A percentile compares a stretch with the other conserved stretches of the same genome.
Evolutionary conservation across 2,888 invertebrate genomes (phyloP).

Genomic region (Caenorhabditis uteleia): DNA sequence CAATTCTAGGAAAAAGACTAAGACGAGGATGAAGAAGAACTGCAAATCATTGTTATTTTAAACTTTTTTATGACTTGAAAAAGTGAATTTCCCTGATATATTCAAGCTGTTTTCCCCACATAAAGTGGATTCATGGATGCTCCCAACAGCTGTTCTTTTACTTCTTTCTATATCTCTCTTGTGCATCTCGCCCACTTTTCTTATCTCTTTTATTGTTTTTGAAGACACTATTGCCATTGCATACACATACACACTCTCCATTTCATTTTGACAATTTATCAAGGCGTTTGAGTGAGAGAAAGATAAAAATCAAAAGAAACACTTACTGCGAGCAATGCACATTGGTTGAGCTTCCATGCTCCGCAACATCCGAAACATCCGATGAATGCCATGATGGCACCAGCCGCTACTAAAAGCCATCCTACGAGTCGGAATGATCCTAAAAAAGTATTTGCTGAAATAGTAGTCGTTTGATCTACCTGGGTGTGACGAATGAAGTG

Average conservation of each 20-base stretch:
- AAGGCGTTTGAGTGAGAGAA: not conserved
- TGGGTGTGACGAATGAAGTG: conserved; percentile 71
- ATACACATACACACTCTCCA: conserved; percentile 2
- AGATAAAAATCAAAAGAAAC: conserved; percentile 4
- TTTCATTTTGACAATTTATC: not conserved
- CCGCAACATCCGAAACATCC: conserved; percentile 86
- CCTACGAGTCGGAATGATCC: conserved; percentile 74
- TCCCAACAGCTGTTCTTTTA: not conserved
- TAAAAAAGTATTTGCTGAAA: no score
- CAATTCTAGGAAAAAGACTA: conserved; percentile 82
- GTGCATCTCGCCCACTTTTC: not conserved
- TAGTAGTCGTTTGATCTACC: no score
- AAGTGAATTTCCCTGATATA: not conserved
- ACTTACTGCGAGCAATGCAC: conserved; percentile 80
- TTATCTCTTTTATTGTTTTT: not conserved
- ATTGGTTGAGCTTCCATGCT: conserved; percentile 81
- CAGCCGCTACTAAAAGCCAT: conserved; percentile 79
- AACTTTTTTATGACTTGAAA: not conserved
- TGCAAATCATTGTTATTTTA: conserved; percentile 70
- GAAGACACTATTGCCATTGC: not conserved
- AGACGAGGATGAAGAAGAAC: conserved; percentile 81
- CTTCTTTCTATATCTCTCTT: conserved; percentile 3
- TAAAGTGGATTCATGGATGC: not conserved
- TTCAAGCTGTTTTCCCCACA: not conserved
- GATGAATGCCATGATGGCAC: conserved; percentile 79